These are phyloP conservation scores for Hyles lineata DNA, from an alignment of 2,888 invertebrate genomes.

Conservation along the genomic window DNA sequence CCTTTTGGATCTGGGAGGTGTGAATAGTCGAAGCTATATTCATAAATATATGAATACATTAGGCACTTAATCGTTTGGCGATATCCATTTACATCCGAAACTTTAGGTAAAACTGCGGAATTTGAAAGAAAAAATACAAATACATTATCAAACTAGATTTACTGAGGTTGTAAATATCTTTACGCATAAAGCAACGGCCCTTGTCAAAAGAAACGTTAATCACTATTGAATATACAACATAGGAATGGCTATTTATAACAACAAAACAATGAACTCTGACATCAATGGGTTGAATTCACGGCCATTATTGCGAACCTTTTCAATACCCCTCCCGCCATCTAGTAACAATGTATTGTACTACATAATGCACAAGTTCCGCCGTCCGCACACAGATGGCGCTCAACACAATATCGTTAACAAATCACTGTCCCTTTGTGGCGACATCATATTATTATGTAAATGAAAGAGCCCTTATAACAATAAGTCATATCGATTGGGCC, in stretches of 20 bases:
- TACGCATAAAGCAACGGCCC: too few species aligned
- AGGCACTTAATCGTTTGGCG: too few species aligned
- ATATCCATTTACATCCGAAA: too few species aligned
- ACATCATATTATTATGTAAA: constrained; percentile 23
- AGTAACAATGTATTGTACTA: neutral
- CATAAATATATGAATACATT: too few species aligned
- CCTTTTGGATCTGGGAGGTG: neutral
- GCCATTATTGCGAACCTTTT: neutral
- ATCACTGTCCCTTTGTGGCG: constrained; percentile 20
- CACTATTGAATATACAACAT: neutral
- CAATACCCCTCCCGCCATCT: constrained; percentile 4
- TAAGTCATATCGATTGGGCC: constrained; percentile 26
- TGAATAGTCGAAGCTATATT: neutral
- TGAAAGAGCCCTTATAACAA: constrained; percentile 23
- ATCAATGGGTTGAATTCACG: neutral
- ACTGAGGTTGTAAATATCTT: too few species aligned
- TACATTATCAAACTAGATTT: too few species aligned
- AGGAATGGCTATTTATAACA: neutral
- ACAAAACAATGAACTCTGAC: neutral
- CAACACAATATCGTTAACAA: constrained; percentile 18
- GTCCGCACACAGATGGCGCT: constrained; percentile 8
- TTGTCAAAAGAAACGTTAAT: too few species aligned
- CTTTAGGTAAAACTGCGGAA: too few species aligned
- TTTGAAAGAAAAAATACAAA: too few species aligned
- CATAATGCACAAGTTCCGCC: neutral